These are phyloP conservation scores for Myopa tessellatipennis DNA, from an alignment of 2,888 invertebrate genomes.

Conservation along the genomic window DNA sequence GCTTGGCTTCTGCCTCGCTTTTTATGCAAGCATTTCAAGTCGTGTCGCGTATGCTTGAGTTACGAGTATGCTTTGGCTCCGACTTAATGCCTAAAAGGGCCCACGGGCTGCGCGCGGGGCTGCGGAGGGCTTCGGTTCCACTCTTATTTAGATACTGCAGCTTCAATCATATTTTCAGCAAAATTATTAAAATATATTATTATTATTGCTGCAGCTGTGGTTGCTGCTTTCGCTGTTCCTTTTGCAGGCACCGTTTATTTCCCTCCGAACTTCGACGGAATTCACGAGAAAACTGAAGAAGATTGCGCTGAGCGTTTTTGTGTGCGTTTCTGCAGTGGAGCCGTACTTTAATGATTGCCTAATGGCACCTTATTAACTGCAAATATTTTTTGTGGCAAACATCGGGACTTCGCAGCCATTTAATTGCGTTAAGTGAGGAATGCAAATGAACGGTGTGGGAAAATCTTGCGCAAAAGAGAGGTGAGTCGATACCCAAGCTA, in stretches of 20 bases:
- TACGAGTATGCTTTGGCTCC: background rate
- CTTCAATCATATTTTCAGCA: constrained; percentile 65
- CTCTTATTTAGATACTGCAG: constrained; percentile 42
- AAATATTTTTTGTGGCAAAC: constrained; percentile 31
- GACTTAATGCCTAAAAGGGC: background rate
- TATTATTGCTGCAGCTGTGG: constrained; percentile 52
- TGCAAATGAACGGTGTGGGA: constrained; percentile 30
- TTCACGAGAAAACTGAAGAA: background rate
- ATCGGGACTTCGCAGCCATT: constrained; percentile 16
- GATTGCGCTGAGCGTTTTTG: background rate
- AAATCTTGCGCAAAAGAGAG: background rate
- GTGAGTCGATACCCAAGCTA: background rate
- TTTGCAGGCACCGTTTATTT: constrained; percentile 3
- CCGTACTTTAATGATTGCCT: constrained; percentile 29
- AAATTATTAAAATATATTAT: constrained; percentile 67
- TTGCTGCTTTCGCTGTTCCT: constrained; percentile 29
- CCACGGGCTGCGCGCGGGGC: constrained; percentile 6
- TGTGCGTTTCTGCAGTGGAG: background rate
- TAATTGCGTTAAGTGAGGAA: constrained; percentile 11
- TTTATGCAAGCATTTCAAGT: background rate
- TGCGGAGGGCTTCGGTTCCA: background rate
- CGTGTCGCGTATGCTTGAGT: background rate
- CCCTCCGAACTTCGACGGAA: background rate
- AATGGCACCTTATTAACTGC: constrained; percentile 35
- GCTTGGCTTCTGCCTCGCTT: background rate